Base-by-base conservation (phyloP, 2,888 invertebrate genomes). In the Amphiduros pacificus region DNA sequence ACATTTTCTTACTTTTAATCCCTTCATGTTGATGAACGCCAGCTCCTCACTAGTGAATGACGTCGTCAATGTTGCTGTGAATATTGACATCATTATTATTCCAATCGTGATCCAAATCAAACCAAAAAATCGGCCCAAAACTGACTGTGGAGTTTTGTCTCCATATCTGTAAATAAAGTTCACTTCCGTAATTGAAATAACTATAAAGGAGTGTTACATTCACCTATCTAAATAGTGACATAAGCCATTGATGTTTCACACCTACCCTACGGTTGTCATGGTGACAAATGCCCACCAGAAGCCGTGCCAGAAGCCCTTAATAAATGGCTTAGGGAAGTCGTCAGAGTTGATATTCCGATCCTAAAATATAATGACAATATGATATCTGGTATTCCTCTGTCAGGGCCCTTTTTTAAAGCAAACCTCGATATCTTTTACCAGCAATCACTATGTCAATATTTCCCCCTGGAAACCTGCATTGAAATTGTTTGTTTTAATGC, bases 121-220 rank as follows among this genome's bases (percentile, higher is more conserved):
- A 3, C 29, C 54, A 32, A 54, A 54, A 14, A 54, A n/a, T 11
- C 54, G 54, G 11, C 54, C 54, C 1, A 36, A 20, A 2, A 54
- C 32, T 4, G 54, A 24, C 32, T 31, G 28, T n/a, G 54, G 54
- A 11, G 54, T 54, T 17, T 36, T 31, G 24, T 54, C 54, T 20
- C 54, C 54, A 24, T 54, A 54, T 36, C 54, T 54, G 24, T 4
- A 31, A 54, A n/a, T n/a, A n/a, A n/a, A n/a, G n/a, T n/a, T n/a
- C n/a, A n/a, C n/a, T n/a, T n/a, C n/a, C n/a, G n/a, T n/a, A n/a
- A n/a, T n/a, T n/a, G n/a, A n/a, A n/a, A n/a, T n/a, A n/a, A n/a
- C n/a, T n/a, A n/a, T n/a, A n/a, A n/a, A n/a, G n/a, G n/a, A n/a
- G n/a, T n/a, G n/a, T n/a, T n/a, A n/a, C n/a, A n/a, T n/a, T n/a